Conservation (phyloP, 2,113 vertebrate species). For the Marmota flaviventris region DNA sequence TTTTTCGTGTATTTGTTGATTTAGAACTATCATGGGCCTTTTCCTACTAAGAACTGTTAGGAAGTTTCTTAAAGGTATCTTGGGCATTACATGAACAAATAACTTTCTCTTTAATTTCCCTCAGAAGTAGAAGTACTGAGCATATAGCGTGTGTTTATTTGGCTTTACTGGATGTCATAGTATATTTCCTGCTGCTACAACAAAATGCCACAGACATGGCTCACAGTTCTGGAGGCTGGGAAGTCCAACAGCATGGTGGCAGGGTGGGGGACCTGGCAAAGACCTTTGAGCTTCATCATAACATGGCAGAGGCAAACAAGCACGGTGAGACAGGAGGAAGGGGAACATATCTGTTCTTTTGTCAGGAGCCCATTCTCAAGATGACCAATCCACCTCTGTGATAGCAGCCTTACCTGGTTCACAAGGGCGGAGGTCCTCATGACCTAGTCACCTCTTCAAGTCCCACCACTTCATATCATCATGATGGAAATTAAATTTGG, state of each 20-base stretch:
- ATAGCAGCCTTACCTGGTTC: background rate
- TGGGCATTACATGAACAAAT: background rate
- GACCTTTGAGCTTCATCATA: background rate
- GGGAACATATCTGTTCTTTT: background rate
- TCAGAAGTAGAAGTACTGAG: background rate
- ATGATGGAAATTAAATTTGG: background rate
- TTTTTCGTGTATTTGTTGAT: too few relatives aligned
- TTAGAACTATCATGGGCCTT: background rate
- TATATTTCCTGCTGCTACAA: background rate
- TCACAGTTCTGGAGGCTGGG: background rate
- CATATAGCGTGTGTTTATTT: background rate
- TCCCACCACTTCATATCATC: background rate
- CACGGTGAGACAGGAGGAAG: background rate
- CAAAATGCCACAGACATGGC: background rate
- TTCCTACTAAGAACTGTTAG: background rate
- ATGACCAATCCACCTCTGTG: background rate
- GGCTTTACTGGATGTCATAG: background rate
- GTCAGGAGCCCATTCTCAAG: too few relatives aligned
- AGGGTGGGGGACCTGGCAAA: too few relatives aligned
- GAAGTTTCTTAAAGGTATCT: constrained; percentile 7
- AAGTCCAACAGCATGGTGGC: background rate
- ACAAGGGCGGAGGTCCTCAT: background rate
- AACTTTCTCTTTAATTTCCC: background rate
- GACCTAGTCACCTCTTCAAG: background rate
- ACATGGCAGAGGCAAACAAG: background rate